Evolutionary conservation across 2,888 invertebrate genomes (phyloP).

Genomic region (Megalurothrips usitatus): DNA sequence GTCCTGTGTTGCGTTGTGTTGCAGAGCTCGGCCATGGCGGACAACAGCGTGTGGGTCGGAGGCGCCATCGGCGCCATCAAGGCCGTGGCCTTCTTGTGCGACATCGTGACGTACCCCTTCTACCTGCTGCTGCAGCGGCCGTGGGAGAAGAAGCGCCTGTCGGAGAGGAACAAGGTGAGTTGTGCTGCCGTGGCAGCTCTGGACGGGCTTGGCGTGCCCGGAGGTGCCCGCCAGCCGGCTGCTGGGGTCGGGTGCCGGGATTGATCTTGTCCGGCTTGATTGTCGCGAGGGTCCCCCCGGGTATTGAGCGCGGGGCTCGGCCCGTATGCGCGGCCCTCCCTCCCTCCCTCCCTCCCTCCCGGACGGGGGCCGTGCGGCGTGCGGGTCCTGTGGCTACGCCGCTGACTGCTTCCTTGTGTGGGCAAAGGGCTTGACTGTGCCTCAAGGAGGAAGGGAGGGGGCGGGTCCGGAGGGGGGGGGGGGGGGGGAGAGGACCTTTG

Average conservation of each 20-base stretch:
- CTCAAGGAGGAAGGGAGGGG: background rate
- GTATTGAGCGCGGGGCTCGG: background rate
- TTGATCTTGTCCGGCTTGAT: no score
- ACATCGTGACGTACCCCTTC: slow-evolving; percentile 84
- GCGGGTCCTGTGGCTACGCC: background rate
- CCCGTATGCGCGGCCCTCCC: background rate
- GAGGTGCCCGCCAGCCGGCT: no score
- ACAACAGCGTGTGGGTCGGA: slow-evolving; percentile 56
- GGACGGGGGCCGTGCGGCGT: background rate
- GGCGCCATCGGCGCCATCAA: slow-evolving; percentile 72
- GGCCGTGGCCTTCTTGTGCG: slow-evolving; percentile 78
- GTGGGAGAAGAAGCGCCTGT: slow-evolving; percentile 74
- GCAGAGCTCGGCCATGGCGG: slow-evolving; percentile 48
- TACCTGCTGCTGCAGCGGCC: slow-evolving; percentile 83
- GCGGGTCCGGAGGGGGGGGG: background rate
- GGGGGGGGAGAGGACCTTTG: background rate
- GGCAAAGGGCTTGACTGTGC: background rate
- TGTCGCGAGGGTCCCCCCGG: no score
- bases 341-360: background rate
- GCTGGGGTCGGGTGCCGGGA: no score
- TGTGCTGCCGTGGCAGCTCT: no score
- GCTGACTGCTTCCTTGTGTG: background rate
- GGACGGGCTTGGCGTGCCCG: no score
- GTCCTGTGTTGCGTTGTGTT: background rate
- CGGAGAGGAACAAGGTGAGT: slow-evolving; percentile 71